phyloP scores from a whole-genome alignment of 2,888 invertebrate genomes.

The Cosmopolites sordidus region DNA sequence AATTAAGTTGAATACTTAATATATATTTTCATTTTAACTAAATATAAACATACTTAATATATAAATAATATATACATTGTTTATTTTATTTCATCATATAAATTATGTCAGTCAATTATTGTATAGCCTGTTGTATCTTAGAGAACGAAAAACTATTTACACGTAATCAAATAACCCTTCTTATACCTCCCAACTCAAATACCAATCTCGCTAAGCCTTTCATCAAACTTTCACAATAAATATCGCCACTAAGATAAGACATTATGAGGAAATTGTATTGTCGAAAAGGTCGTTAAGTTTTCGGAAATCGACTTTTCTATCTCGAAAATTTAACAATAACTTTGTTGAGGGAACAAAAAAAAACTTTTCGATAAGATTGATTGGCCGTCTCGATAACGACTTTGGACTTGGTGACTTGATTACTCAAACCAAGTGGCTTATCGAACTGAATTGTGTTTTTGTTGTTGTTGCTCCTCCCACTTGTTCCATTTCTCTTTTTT shows the following conservation, averaged over 20 bases:
- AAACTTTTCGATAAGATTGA: background rate
- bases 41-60: no score
- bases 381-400: background rate
- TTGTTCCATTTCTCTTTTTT: no score
- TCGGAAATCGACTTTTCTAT: slow-evolving; percentile 3
- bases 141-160: background rate
- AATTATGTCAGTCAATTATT: no score
- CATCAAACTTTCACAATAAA: slow-evolving; percentile 13
- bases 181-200: background rate
- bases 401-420: background rate
- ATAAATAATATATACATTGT: no score
- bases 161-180: background rate
- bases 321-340: slow-evolving; percentile 6
- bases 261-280: slow-evolving; percentile 6
- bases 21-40: no score
- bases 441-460: background rate
- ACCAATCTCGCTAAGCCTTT: slow-evolving; percentile 5
- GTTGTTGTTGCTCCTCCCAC: background rate
- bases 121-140: no score
- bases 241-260: slow-evolving; percentile 9
- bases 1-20: no score
- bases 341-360: background rate
- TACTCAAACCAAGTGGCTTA: slow-evolving; percentile 1
- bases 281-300: slow-evolving; percentile 1
- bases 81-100: no score